Percentiles rank a stretch among this genome's conserved stretches.
Evolutionary conservation across 2,113 vertebrate genomes (phyloP).

Genomic region (Pituophis catenifer): DNA sequence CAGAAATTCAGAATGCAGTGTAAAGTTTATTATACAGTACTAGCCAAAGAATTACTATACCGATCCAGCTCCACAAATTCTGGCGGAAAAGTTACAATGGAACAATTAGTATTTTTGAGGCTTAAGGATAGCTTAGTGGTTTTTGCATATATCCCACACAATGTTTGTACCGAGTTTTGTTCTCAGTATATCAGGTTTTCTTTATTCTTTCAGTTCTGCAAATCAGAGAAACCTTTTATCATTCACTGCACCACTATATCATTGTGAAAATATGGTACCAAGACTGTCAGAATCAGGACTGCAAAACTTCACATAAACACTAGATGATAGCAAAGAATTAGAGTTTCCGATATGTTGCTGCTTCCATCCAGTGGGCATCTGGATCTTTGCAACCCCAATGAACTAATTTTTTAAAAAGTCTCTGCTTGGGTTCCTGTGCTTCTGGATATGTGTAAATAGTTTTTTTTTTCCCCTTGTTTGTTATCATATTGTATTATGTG

Average conservation of each 20-base stretch:
- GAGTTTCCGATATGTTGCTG: neutral
- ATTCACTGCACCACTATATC: neutral
- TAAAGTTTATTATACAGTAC: neutral
- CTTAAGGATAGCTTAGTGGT: neutral
- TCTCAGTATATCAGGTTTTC: neutral
- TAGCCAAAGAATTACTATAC: neutral
- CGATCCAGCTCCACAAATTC: neutral
- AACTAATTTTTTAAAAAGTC: neutral
- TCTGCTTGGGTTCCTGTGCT: neutral
- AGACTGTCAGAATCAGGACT: neutral
- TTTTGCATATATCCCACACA: neutral
- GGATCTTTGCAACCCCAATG: neutral
- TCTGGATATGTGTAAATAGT: neutral
- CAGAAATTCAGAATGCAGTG: neutral
- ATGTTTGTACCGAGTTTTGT: neutral
- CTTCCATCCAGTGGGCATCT: neutral
- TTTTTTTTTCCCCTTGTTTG: neutral
- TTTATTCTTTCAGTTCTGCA: neutral
- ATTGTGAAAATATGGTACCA: neutral
- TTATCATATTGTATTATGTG: neutral
- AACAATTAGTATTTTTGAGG: neutral
- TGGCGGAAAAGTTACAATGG: neutral
- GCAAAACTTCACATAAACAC: neutral
- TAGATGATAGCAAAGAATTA: neutral
- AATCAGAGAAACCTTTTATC: neutral